These are phyloP conservation scores for Pogonophryne albipinna DNA, from an alignment of 2,797 vertebrate genomes.

Conservation along the genomic window DNA sequence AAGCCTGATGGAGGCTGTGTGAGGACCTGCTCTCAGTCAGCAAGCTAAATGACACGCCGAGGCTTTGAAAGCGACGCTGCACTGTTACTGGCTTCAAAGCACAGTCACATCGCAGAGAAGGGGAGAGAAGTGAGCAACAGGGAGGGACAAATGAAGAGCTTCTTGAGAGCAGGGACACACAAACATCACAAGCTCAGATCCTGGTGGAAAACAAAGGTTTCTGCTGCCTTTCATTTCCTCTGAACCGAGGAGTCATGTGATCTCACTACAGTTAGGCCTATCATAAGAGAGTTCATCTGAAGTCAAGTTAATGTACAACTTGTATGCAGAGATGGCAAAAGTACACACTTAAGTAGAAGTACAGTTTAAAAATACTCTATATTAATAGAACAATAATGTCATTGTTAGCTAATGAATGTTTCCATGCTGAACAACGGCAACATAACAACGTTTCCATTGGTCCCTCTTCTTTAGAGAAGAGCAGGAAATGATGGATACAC, in stretches of 20 bases:
- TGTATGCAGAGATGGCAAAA: no score
- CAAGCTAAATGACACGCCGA: constrained; percentile 55
- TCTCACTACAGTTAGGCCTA: not conserved
- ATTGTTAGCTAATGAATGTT: no score
- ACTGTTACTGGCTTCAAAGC: constrained; percentile 49
- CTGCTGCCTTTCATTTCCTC: not conserved
- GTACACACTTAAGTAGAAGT: no score
- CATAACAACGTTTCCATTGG: no score
- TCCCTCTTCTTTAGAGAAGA: no score
- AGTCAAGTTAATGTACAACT: not conserved
- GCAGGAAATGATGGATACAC: no score
- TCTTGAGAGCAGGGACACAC: not conserved
- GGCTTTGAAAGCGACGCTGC: constrained; percentile 49
- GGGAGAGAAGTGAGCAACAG: not conserved
- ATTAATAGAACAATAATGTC: no score
- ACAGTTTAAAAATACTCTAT: no score
- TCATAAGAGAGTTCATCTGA: not conserved
- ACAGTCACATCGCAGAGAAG: constrained; percentile 16
- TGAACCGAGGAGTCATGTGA: not conserved
- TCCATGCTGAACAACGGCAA: no score
- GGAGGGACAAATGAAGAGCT: constrained; percentile 1
- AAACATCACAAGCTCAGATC: not conserved
- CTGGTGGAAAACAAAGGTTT: not conserved
- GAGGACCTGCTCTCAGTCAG: constrained; percentile 56
- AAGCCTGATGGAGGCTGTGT: constrained; percentile 18